Conservation (phyloP, 1,140 invertebrate species). For the Brachionus plicatilis region DNA sequence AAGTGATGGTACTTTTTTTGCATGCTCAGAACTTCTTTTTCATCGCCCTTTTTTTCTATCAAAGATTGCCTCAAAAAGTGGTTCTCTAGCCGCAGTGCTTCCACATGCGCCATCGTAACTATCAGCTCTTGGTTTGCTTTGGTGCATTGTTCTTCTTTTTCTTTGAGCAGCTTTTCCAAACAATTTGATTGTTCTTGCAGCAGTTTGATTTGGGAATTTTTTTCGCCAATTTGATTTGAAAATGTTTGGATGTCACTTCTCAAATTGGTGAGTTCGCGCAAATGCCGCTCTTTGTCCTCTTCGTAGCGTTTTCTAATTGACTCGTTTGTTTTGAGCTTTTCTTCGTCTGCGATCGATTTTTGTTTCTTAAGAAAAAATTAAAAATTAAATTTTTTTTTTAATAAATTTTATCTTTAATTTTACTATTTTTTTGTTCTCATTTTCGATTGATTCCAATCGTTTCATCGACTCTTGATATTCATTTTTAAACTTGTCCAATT, state of each 20-base stretch:
- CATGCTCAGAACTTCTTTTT: slow-evolving; percentile 29
- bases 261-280: not conserved
- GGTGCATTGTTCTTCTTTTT: slow-evolving; percentile 10
- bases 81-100: slow-evolving; percentile 8
- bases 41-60: slow-evolving; percentile 31
- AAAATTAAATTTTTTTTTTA: not conserved
- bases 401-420: no score
- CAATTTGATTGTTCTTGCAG: not conserved
- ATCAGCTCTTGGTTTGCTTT: not conserved
- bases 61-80: slow-evolving; percentile 5
- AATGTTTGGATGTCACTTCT: not conserved
- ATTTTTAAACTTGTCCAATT: slow-evolving; percentile 28
- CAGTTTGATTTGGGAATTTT: slow-evolving; percentile 10
- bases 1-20: slow-evolving; percentile 34
- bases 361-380: not conserved
- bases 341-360: not conserved
- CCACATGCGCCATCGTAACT: slow-evolving; percentile 16
- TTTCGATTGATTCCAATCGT: not conserved
- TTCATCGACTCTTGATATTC: not conserved
- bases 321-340: not conserved
- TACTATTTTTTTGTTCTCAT: slow-evolving; percentile 13
- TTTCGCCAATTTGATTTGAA: not conserved
- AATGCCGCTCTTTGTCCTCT: not conserved
- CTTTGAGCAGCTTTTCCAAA: slow-evolving; percentile 17
- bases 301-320: not conserved